phyloP scores from a whole-genome alignment of 2,113 vertebrate genomes.

The Picathartes gymnocephalus region DNA sequence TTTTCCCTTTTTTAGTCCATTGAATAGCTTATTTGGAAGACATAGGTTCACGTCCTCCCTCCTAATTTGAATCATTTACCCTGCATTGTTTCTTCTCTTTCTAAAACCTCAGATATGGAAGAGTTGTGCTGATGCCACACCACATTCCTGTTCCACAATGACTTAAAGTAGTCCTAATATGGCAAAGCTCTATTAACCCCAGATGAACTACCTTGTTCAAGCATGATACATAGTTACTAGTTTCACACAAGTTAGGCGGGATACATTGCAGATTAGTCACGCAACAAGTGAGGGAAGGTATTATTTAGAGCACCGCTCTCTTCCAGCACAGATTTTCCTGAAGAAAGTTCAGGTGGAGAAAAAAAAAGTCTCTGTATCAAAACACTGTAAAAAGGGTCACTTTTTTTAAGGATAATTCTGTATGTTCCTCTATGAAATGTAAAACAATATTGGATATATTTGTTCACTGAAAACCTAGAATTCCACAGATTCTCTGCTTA shows the following conservation, averaged over 20 bases:
- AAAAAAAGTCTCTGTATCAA: not conserved
- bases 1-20: not conserved
- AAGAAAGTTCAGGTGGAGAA: not conserved
- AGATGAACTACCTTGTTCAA: conserved; percentile 15
- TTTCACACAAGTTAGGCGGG: conserved; percentile 13
- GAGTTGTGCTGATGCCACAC: not conserved
- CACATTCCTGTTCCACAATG: not conserved
- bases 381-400: not conserved
- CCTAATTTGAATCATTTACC: not conserved
- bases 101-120: not conserved
- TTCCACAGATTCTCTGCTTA: not conserved
- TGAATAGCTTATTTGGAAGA: not conserved
- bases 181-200: conserved; percentile 20
- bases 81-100: not conserved
- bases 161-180: not conserved
- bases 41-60: not conserved
- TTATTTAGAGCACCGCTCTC: not conserved
- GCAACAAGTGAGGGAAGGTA: not conserved
- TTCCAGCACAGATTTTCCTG: not conserved
- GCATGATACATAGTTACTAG: conserved; percentile 33
- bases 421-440: not conserved
- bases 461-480: not conserved
- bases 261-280: conserved; percentile 39
- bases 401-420: not conserved
- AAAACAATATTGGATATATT: not conserved